These are phyloP conservation scores for Oedothorax gibbosus DNA, from an alignment of 1,140 invertebrate genomes.

Conservation along the genomic window DNA sequence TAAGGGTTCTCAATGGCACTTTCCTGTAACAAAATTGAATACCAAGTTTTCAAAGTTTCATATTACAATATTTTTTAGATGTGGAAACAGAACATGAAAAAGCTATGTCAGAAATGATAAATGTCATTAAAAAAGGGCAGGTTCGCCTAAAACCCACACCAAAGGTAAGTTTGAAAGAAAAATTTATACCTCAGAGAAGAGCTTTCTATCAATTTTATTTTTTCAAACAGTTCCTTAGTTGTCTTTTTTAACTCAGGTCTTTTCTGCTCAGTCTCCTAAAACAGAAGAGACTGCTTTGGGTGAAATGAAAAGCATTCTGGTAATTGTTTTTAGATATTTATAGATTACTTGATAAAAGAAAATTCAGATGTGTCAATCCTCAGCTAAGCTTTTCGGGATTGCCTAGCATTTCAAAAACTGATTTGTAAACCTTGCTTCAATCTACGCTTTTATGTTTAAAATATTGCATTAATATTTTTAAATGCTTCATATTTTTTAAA, in stretches of 20 bases:
- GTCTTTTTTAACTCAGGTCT: not conserved
- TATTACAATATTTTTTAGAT: constrained; percentile 7
- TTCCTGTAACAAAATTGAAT: too few species aligned
- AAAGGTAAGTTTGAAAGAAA: constrained; percentile 16
- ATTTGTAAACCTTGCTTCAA: too few species aligned
- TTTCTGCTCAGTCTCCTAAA: not conserved
- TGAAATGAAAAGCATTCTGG: constrained; percentile 40
- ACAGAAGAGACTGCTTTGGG: constrained; percentile 22
- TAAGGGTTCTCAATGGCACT: too few species aligned
- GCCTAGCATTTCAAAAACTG: too few species aligned
- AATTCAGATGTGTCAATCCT: too few species aligned
- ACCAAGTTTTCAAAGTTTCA: too few species aligned
- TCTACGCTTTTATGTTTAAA: too few species aligned
- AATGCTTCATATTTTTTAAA: too few species aligned
- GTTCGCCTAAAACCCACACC: constrained; percentile 38
- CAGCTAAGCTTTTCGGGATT: too few species aligned
- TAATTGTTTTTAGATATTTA: not conserved
- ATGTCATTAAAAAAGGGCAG: constrained; percentile 48
- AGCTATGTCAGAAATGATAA: constrained; percentile 49
- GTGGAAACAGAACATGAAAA: constrained; percentile 28
- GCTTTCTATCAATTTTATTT: too few species aligned
- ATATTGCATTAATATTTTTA: too few species aligned
- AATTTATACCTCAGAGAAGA: not conserved
- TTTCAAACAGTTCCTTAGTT: not conserved
- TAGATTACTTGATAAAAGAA: too few species aligned